Evolutionary conservation across 2,113 vertebrate genomes (phyloP), one percentile per base, ranked within the genome.

Genomic region (Proterorhinus semilunaris): DNA sequence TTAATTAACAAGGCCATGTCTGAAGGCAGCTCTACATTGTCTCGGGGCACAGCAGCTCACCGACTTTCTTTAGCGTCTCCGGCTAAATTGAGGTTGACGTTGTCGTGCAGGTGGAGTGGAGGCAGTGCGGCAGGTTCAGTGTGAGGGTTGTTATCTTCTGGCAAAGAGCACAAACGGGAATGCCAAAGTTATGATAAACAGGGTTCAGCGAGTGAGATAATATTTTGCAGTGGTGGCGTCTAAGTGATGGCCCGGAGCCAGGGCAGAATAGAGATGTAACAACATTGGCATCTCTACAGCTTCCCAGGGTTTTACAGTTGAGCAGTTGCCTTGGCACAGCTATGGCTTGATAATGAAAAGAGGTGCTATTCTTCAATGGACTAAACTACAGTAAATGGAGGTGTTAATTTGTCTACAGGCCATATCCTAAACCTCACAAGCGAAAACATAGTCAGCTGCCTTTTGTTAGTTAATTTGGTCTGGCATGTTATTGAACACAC

Each of bases 1-100:
- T 87, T 85, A 82, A 89, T 91, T 84, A 86, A 82, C 73, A 70
- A 78, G 54, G 77, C 71, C 53, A 16, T 70, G 76, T 84, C 79
- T n/a, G 52, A 67, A 53, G 64, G 69, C 68, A 65, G 75, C 47
- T 21, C 45, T 15, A 70, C 77, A 68, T 63, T 78, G 71, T 72
- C 67, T 66, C 57, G 65, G 68, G 78, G 71, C 62, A 47, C 42
- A 11, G 64, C 8, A 8, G 49, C 62, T 68, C 69, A 53, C 65
- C 71, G 69, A 87, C 83, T 82, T 81, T 86, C 46, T 82, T 70
- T 47, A 69, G 7, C 21, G 48, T 54, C 43, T 1, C 6, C 8
- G 66, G 42, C 46, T 65, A 70, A 75, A 72, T 21, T 49, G 47
- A 70, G 27, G 10, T 16, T 17, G 71, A 64, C 53, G 49, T 9